Base-by-base conservation (phyloP, 2,113 vertebrate species). In the Pterophyllum scalare region DNA sequence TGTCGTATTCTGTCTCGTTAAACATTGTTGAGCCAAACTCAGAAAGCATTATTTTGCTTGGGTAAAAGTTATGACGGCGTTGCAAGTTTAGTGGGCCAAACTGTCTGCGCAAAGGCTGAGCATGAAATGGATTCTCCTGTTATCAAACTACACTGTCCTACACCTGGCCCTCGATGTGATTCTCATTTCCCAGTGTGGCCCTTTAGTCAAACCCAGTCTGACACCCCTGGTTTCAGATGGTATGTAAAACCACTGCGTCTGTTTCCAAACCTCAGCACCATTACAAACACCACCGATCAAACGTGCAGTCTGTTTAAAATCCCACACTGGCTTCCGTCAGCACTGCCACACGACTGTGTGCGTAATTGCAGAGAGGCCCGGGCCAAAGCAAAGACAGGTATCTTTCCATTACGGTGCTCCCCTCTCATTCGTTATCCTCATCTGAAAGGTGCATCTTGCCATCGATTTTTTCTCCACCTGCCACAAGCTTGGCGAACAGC, bases 381-480 rank as follows among this genome's bases (percentile, higher is more conserved):
- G 43, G 72, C 83, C 81, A 35, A 49, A 75, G 79, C 82, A 61
- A 59, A 88, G 76, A 89, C 88, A 65, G 77, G 86, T 91, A 84
- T 90, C 84, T 93, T 88, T 88, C 89, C 87, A 87, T 84, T 89
- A 77, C 84, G 31, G 12, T 22, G 22, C 81, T 20, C 74, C 54
- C 67, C 20, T 24, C 82, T 84, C 89, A 87, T 92, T 77, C 15
- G 49, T 90, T 92, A 88, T 70, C 79, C 89, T 60, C 81, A 70
- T 92, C 89, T 91, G 87, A 93, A 86, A 91, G 80, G 83, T 86
- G 70, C 59, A 57, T 86, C 87, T 93, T 81, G 28, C 79, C 82
- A 90, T 94, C 82, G 93, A 94, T 94, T 93, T 82, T 24, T 49
- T 72, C 80, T 72, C 80, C 80, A 86, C 85, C 89, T 90, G 91